Base-by-base conservation (phyloP, 2,113 vertebrate species). In the Myotis davidii region DNA sequence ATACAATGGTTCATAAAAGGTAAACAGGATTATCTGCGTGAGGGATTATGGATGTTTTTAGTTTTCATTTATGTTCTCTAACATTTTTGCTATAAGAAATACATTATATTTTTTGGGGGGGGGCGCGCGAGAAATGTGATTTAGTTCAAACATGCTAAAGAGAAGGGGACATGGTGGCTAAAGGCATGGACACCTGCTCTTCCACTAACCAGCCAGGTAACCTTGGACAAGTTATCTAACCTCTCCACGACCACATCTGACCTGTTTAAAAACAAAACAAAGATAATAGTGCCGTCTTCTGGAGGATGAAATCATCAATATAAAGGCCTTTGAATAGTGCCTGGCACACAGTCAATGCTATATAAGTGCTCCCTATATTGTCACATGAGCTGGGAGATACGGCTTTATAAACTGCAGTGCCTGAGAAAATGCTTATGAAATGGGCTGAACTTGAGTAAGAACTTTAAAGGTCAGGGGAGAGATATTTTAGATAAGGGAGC, bases 331-430 rank as follows among this genome's bases (percentile, higher is more conserved):
- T 59, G 76, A 18, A 8, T 10, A 42, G 65, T 18, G 11, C 48
- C 9, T 0, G 14, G 56, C 11, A 3, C 17, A 5, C 0, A 23
- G 76, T 1, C 16, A 17, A 27, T 32, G n/a, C 61, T 32, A 12
- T 1, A 2, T 0, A n/a, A 70, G 69, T 0, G 3, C 54, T 39
- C 18, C n/a, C 56, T 81, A 7, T 29, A 16, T 29, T 20, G 54
- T 27, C 23, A 13, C 16, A 34, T 0, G 23, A 76, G n/a, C 61
- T 11, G 69, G 34, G 11, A 64, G 70, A 21, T 37, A 45, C 45
- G 12, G 14, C 32, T 78, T 48, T 27, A 29, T 56, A 27, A 42
- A n/a, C 21, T n/a, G 48, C 20, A 39, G 27, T 2, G 10, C 16
- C 39, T 34, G 73, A 32, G 76, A 50, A 65, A 48, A 77, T 0